A percentile compares a stretch with the other conserved stretches of the same genome.
phyloP scores from a whole-genome alignment of 1,140 invertebrate species.

The Orchesella cincta region DNA sequence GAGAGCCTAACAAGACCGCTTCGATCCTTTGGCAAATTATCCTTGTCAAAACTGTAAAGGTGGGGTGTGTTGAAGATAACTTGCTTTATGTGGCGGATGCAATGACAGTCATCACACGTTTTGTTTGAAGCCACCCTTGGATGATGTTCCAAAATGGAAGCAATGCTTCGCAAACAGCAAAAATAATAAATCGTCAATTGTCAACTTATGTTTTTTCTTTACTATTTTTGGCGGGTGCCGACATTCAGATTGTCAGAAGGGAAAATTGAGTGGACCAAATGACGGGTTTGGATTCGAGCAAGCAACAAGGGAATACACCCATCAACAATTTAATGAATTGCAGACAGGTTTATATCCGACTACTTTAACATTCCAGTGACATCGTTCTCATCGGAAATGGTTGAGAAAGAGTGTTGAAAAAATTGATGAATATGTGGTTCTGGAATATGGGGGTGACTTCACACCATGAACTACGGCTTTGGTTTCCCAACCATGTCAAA shows the following conservation, averaged over 20 bases:
- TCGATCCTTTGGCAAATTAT: conserved; percentile 74
- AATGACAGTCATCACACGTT: conserved; percentile 98
- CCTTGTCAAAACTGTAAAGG: conserved; percentile 90
- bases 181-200: too few relatives aligned
- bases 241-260: conserved; percentile 87
- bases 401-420: conserved; percentile 98
- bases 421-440: conserved; percentile 96
- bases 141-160: conserved; percentile 80
- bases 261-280: conserved; percentile 88
- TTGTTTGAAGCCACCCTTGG: conserved; percentile 89
- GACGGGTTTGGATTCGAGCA: conserved; percentile 98
- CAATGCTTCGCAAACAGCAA: background rate
- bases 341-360: conserved; percentile 97
- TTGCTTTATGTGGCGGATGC: conserved; percentile 98
- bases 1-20: conserved; percentile 8
- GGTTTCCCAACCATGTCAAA: conserved; percentile 85
- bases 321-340: conserved; percentile 97
- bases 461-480: conserved; percentile 96
- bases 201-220: background rate
- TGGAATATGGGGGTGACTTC: conserved; percentile 99
- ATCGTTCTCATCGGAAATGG: conserved; percentile 79
- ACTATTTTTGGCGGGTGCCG: conserved; percentile 77
- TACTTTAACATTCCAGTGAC: conserved; percentile 94
- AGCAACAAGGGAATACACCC: conserved; percentile 86
- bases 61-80: conserved; percentile 89